Evolutionary conservation across 2,113 vertebrate species (phyloP).

Genomic region (Oenanthe oenanthe): DNA sequence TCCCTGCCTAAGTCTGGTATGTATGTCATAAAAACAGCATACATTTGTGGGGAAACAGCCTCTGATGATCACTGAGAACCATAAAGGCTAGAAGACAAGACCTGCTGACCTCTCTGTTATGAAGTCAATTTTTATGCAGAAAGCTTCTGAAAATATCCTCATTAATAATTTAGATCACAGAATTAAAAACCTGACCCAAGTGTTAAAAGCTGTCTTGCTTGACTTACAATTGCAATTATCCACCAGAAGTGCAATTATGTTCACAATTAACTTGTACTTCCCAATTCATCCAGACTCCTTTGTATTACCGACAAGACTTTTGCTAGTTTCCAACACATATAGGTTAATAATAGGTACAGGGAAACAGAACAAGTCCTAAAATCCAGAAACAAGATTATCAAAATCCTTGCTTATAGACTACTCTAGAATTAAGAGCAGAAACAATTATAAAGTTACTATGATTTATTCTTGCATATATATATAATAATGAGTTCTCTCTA

Average conservation of each 20-base stretch:
- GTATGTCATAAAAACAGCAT: neutral
- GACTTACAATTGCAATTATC: constrained; percentile 68
- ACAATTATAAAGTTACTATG: neutral
- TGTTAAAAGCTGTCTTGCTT: constrained; percentile 58
- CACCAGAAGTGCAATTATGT: constrained; percentile 22
- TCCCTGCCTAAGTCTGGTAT: neutral
- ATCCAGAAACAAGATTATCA: neutral
- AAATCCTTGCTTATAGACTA: neutral
- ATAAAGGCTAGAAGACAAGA: neutral
- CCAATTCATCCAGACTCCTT: neutral
- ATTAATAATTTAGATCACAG: constrained; percentile 73
- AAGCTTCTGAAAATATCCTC: constrained; percentile 31
- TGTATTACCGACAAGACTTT: neutral
- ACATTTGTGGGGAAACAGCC: neutral
- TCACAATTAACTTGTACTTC: constrained; percentile 41
- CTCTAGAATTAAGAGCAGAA: neutral
- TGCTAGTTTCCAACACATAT: neutral
- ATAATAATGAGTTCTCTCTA: neutral
- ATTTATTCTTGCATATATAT: neutral
- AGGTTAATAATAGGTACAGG: neutral
- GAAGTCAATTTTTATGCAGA: constrained; percentile 56
- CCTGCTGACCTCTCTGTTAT: neutral
- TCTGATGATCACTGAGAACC: neutral
- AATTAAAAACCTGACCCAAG: constrained; percentile 67
- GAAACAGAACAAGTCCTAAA: neutral